phyloP scores from a whole-genome alignment of 2,113 vertebrate genomes.

The Deroptyus accipitrinus region DNA sequence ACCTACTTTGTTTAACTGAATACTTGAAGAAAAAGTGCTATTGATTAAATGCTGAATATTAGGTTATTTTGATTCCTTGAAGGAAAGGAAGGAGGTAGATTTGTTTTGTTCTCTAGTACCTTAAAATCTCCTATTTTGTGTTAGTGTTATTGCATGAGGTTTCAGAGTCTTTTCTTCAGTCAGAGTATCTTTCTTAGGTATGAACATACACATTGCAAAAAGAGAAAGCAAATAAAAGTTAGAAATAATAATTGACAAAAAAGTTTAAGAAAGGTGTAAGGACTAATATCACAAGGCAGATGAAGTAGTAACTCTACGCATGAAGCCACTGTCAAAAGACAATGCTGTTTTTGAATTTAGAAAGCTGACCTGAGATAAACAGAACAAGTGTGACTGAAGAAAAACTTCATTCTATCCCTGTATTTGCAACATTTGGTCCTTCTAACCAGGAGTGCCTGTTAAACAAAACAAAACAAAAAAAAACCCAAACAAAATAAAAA shows the following conservation, averaged over 20 bases:
- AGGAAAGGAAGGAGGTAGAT: neutral
- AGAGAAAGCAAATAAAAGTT: neutral
- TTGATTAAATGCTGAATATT: neutral
- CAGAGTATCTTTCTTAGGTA: neutral
- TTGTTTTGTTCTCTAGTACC: neutral
- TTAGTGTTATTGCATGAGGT: neutral
- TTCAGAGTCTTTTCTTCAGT: neutral
- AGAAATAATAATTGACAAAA: neutral
- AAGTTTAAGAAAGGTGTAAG: neutral
- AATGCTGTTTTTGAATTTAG: neutral
- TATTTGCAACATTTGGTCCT: neutral
- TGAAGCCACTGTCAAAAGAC: neutral
- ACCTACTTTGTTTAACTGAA: neutral
- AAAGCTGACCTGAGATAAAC: neutral
- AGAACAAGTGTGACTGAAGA: accelerated
- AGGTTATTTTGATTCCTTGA: neutral
- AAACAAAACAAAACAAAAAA: neutral
- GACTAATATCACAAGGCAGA: neutral
- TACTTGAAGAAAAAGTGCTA: neutral
- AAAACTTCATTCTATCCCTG: neutral
- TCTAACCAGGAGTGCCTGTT: accelerated
- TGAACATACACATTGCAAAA: neutral
- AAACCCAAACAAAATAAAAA: neutral
- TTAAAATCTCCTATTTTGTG: neutral
- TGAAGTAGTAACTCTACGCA: neutral